Evolutionary conservation across 2,888 invertebrate species (phyloP).

Genomic region (Dugesia japonica): DNA sequence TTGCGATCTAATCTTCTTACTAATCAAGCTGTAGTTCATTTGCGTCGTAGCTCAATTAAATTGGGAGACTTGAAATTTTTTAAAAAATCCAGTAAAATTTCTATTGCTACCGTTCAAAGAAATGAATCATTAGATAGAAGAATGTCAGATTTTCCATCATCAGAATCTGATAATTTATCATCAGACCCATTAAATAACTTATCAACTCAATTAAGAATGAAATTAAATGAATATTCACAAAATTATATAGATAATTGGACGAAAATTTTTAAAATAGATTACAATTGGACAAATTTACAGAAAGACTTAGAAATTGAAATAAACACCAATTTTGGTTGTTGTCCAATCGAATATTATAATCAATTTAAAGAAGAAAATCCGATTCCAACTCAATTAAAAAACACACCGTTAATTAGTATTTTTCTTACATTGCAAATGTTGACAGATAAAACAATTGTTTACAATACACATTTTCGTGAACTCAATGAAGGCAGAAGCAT

Average conservation of each 20-base stretch:
- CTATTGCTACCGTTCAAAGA: neutral
- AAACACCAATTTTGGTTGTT: neutral
- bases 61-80: neutral
- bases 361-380: neutral
- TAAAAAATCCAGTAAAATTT: neutral
- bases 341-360: neutral
- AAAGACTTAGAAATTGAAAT: neutral
- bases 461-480: neutral
- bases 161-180: neutral
- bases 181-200: neutral
- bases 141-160: neutral
- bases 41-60: neutral
- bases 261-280: neutral
- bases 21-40: neutral
- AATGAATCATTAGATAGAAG: neutral
- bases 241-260: neutral
- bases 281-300: neutral
- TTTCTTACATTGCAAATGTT: neutral
- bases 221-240: neutral
- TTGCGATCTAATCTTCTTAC: neutral
- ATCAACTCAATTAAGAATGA: neutral
- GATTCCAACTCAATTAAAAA: neutral
- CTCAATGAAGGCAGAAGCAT: neutral
- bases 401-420: neutral
- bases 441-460: slow-evolving; percentile 11